Base-by-base conservation (phyloP, 2,797 vertebrate species). In the Pelochelys cantorii region DNA sequence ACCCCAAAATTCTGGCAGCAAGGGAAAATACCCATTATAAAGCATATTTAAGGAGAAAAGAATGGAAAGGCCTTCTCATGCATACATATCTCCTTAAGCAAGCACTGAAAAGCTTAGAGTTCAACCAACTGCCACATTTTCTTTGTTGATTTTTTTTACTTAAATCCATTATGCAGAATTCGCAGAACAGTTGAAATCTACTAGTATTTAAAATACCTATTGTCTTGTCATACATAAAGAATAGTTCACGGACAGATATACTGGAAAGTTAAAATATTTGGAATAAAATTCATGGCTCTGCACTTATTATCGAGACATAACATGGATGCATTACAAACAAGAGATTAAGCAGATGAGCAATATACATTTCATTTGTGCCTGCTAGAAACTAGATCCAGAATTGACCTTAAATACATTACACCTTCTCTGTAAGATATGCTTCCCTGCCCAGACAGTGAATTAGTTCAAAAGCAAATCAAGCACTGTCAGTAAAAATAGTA, bases 341-440 rank as follows among this genome's bases (percentile, higher is more conserved):
- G 34, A 27, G 25, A 81, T 34, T 81, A 25, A 22, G 25, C 12
- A 15, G 8, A 52, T 81, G 0, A 34, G 10, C 34, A 83, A 81
- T 11, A 85, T 56, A 60, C 5, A 37, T 92, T 79, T 87, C 82
- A 93, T 89, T 92, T 93, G 54, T 13, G 7, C 81, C 59, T 89
- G 37, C 77, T n/a, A 79, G 81, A n/a, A 88, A 83, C 74, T 9
- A 29, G 68, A 15, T 48, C 48, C 53, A 93, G 29, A 37, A 18
- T 85, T 77, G 55, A 57, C 56, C 54, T 68, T 59, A 90, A 90
- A 94, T 55, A 10, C 84, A 83, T 12, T 53, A 4, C n/a, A 74
- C 48, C 74, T 93, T 84, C 89, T 53, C 80, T 79, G 53, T 2
- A 75, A 91, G 86, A 11, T 60, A 77, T 4, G 53, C 20, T 77